Evolutionary conservation across 2,113 vertebrate species (phyloP), one percentile per base, ranked within the genome.

Genomic region (Rhynchomys soricoides): DNA sequence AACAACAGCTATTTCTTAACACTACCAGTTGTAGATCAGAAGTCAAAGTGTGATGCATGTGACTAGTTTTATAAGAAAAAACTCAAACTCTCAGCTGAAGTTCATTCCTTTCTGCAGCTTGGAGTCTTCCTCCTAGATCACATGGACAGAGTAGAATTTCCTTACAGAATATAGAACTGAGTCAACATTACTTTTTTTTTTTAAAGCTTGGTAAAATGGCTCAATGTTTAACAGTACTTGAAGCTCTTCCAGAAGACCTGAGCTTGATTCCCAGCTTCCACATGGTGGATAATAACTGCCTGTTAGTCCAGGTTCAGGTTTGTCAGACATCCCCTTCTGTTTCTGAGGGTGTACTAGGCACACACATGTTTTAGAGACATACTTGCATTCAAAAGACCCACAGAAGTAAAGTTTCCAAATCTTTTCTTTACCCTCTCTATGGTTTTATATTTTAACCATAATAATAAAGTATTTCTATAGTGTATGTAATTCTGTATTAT

Each of bases 351-450:
- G 22, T 40, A 15, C 12, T 59, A 5, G 6, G 22, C 22, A 59
- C 7, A 59, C 13, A 26, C 11, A 26, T 6, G 12, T 34, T 40
- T 3, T 16, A 62, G n/a, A 59, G 24, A 29, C n/a, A 59, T 82
- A 83, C 4, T 16, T 40, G 22, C 37, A 29, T 6, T 40, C 52
- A 59, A 16, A 59, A 0, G 6, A 83, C 1, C 16, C 45, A 24
- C 45, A 34, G 29, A 37, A 29, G 43, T 83, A 43, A 83, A 16
- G 3, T 29, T 82, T 73, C 40, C 6, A 29, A 74, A 29, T 22
- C 13, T 75, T 31, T 37, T 26, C 7, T 6, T 43, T 7, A 1
- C 0, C 17, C 2, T 3, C 2, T 31, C 15, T 7, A 43, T 66
- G 26, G 15, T 50, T n/a, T 52, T 86, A 34, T 43, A 66, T 13